Evolutionary conservation across 1,140 invertebrate species (phyloP), one percentile per base, ranked within the genome.

Genomic region (Pogonomyrmex barbatus): DNA sequence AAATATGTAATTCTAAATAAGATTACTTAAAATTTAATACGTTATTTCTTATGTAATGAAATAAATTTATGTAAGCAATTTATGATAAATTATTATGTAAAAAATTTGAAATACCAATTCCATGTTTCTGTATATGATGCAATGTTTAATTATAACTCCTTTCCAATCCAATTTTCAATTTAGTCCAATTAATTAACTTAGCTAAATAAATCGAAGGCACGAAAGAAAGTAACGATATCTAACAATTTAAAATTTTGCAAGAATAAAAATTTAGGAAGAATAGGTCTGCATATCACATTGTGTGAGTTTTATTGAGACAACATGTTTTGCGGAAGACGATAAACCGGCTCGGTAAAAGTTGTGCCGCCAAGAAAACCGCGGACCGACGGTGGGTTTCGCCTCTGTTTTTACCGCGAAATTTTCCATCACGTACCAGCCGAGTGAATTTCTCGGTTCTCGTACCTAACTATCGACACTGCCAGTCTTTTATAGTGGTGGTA

Each of bases 401-500:
- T 87, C 70, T 70, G 73, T 87, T 88, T 91, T 88, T 88, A 86
- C 77, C 60, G 79, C 62, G 85, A 91, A 92, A 90, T 90, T 91
- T 92, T 92, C 91, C 91, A 92, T 92, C 88, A 87, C 91, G 83
- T 90, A 89, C 76, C 50, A 50, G 87, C 87, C 88, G 92, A 93
- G 88, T 92, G 89, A 93, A 94, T 93, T 93, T 93, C 92, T 93
- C 91, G 90, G 76, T 88, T 85, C 87, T 89, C 87, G 50, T 86
- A 36, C n/a, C 39, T 60, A 67, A 84, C 88, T 84, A 87, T 45
- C 73, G 24, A 60, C 76, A 63, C 47, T 68, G 52, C 47, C 70
- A 84, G 73, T 83, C 70, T 85, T 24, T 24, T 75, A 85, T 88
- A 89, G 90, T 89, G 62, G 87, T 91, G 90, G 92, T 92, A 92